Conservation (phyloP, 2,797 vertebrate genomes). For the Paratrypauchen microcephalus region DNA sequence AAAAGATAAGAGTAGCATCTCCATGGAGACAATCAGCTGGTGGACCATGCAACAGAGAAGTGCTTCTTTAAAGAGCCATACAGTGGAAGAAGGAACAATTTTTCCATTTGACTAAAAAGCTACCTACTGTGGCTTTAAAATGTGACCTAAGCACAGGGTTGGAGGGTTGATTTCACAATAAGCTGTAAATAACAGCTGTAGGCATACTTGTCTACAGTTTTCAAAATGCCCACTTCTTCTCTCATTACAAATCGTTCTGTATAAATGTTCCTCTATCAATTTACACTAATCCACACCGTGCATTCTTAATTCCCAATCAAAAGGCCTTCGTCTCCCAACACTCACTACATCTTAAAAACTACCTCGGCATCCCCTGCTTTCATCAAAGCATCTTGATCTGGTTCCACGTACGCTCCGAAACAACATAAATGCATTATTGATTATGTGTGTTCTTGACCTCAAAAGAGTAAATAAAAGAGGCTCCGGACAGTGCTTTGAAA, state of each 20-base stretch:
- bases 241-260: neutral
- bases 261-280: conserved; percentile 14
- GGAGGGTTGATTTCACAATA: neutral
- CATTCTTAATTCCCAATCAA: neutral
- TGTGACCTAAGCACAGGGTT: neutral
- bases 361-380: conserved; percentile 20
- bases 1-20: too few species aligned
- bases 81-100: too few species aligned
- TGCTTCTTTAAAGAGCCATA: too few species aligned
- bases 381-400: conserved; percentile 24
- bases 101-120: too few species aligned
- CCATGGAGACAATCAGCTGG: too few species aligned
- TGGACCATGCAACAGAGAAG: too few species aligned
- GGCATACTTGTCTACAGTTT: too few species aligned
- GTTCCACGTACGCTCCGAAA: conserved; percentile 26
- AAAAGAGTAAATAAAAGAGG: conserved; percentile 51
- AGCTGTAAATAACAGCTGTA: neutral
- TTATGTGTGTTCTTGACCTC: conserved; percentile 33
- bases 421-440: conserved; percentile 50
- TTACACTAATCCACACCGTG: conserved; percentile 17
- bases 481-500: conserved; percentile 29
- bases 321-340: conserved; percentile 24
- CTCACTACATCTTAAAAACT: conserved; percentile 12
- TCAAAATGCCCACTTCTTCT: too few species aligned
- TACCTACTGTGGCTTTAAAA: too few species aligned